A percentile compares a stretch with the other conserved stretches of the same genome.
Conservation (phyloP, 2,888 invertebrate genomes). For the Macropis europaea region DNA sequence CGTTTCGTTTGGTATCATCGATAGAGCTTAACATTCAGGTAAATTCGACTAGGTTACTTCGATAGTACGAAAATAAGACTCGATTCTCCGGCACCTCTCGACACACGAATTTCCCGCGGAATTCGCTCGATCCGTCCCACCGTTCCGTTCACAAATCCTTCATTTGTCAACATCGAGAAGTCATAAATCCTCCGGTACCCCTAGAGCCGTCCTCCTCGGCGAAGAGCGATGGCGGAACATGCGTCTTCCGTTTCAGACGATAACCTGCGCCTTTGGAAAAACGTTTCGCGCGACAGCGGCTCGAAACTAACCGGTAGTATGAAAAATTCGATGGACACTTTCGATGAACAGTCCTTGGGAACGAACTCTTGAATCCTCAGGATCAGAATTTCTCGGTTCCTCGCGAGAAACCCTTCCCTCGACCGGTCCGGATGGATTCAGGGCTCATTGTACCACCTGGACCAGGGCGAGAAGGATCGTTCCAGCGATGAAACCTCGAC, state of each 20-base stretch:
- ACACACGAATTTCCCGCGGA: neutral
- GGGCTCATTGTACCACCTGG: neutral
- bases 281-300: neutral
- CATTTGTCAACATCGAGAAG: constrained; percentile 3
- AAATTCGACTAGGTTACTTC: neutral
- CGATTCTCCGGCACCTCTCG: neutral
- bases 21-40: neutral
- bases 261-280: no score
- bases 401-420: neutral
- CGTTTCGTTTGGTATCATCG: neutral
- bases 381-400: neutral
- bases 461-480: neutral
- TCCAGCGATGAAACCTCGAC: no score
- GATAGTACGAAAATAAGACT: neutral
- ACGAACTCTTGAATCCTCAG: no score
- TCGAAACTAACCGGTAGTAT: neutral
- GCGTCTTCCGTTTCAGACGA: neutral
- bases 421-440: neutral
- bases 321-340: constrained; percentile 23
- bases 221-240: constrained; percentile 1
- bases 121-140: neutral
- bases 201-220: neutral
- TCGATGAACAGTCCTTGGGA: no score
- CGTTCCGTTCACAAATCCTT: neutral
- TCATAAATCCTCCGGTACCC: constrained; percentile 1